Base-by-base conservation (phyloP, 2,797 vertebrate genomes). In the Myoxocephalus aenaeus region DNA sequence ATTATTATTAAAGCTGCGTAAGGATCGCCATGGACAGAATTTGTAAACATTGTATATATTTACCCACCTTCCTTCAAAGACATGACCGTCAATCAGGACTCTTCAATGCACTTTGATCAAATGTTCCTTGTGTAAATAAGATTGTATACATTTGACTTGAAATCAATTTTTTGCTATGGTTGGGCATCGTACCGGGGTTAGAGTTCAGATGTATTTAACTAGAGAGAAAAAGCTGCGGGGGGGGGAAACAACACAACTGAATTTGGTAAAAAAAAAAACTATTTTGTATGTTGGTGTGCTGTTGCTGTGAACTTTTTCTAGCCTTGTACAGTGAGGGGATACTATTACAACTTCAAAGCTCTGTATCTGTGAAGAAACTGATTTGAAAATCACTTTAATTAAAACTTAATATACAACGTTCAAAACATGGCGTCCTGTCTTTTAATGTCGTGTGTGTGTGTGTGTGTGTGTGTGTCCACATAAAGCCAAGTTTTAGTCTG, bases 221-320 rank as follows among this genome's bases (percentile, higher is more conserved):
- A 78, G 71, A 69, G 70, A 91, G 86, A 63, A 80, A 91, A 87
- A 93, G 8, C 53, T 20, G 25, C 25, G 1, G 87, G 93, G 73
- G 77, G 44, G 12, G 5, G 86, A 92, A 36, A 32, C 32, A 5
- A 34, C 51, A 74, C 44, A 69, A 83, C 85, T 85, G 86, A 82
- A 92, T 96, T 98, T 98, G 97, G 96, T 97, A 27, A 54, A 53
- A 61, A 12, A 97, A 94, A 3, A 27, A 96, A 94, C 92, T 96
- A 97, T 99, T 97, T 98, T 98, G 95, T 98, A 95, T 96, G 97
- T 99, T 97, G 97, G 92, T 97, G 96, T 96, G 94, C 91, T 84
- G 93, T 95, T 92, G 92, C 92, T 92, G 94, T 96, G 93, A 91
- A 86, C 85, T 92, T 96, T 94, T 96, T 96, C 92, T 95, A 96